These are phyloP conservation scores for Dendroctonus valens DNA, from an alignment of 1,140 invertebrate species.

Conservation along the genomic window DNA sequence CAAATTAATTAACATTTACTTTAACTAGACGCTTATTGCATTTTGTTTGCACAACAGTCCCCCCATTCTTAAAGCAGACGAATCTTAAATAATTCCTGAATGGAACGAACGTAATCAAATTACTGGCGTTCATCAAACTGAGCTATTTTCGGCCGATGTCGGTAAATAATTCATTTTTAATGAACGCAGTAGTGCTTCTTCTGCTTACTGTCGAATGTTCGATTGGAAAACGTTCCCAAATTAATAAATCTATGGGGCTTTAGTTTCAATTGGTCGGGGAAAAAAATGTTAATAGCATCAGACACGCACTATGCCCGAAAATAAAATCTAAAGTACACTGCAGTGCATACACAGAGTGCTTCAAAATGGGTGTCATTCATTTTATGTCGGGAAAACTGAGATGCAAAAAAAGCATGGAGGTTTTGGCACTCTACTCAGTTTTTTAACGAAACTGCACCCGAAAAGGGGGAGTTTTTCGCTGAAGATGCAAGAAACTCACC, in stretches of 20 bases:
- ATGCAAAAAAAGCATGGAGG: too few relatives aligned
- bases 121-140: constrained; percentile 1
- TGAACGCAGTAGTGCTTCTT: neutral
- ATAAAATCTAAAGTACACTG: neutral
- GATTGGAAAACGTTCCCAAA: too few relatives aligned
- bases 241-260: too few relatives aligned
- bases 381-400: too few relatives aligned
- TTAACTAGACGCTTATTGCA: neutral
- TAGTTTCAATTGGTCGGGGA: too few relatives aligned
- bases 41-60: neutral
- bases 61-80: neutral
- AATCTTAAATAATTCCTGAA: neutral
- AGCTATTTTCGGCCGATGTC: neutral
- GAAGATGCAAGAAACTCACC: too few relatives aligned
- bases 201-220: too few relatives aligned
- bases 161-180: constrained; percentile 1
- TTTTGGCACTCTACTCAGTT: too few relatives aligned
- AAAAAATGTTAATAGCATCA: too few relatives aligned
- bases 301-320: neutral
- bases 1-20: constrained; percentile 5
- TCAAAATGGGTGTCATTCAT: too few relatives aligned
- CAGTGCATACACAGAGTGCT: neutral
- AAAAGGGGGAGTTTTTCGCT: too few relatives aligned
- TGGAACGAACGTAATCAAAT: constrained; percentile 5
- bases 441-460: too few relatives aligned